Percentiles rank a stretch among this genome's conserved stretches.
Evolutionary conservation across 1,140 invertebrate genomes (phyloP).

Genomic region (Zaprionus kolodkinae): DNA sequence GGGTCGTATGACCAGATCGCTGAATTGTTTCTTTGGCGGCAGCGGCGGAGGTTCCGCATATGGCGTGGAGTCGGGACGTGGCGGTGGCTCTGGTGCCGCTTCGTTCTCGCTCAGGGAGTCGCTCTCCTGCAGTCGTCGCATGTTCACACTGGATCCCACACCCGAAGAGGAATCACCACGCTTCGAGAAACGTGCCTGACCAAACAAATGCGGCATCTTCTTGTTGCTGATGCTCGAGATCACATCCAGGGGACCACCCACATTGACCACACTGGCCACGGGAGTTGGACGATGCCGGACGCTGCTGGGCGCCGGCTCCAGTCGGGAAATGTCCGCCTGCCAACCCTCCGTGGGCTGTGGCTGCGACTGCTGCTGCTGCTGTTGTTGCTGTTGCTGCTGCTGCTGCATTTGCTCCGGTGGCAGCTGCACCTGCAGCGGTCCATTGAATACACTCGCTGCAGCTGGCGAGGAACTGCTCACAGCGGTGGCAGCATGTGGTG

Average conservation of each 20-base stretch:
- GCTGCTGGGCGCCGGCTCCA: constrained; percentile 42
- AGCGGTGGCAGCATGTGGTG: constrained; percentile 35
- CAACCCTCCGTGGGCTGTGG: constrained; percentile 24
- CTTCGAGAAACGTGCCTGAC: constrained; percentile 78
- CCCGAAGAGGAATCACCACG: constrained; percentile 57
- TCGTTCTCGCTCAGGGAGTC: constrained; percentile 85
- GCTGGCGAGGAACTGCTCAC: constrained; percentile 19
- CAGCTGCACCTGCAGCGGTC: constrained; percentile 67
- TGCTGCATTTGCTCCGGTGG: constrained; percentile 60
- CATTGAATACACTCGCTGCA: constrained; percentile 55
- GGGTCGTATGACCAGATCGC: constrained; percentile 83
- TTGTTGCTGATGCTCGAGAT: constrained; percentile 83
- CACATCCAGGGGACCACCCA: constrained; percentile 62
- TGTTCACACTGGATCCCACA: constrained; percentile 81
- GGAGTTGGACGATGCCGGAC: constrained; percentile 58
- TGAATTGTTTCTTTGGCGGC: constrained; percentile 91
- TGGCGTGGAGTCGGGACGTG: constrained; percentile 86
- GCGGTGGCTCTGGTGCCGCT: constrained; percentile 89
- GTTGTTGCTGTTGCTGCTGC: constrained; percentile 56
- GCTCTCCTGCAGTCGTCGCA: constrained; percentile 82
- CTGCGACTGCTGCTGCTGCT: constrained; percentile 54
- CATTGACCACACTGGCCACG: constrained; percentile 41
- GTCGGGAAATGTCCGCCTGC: constrained; percentile 32
- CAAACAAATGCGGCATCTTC: constrained; percentile 83
- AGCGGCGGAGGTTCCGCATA: constrained; percentile 91